Evolutionary conservation across 2,888 invertebrate genomes (phyloP), one percentile per base, ranked within the genome.

Genomic region (Masnerella sp.): DNA sequence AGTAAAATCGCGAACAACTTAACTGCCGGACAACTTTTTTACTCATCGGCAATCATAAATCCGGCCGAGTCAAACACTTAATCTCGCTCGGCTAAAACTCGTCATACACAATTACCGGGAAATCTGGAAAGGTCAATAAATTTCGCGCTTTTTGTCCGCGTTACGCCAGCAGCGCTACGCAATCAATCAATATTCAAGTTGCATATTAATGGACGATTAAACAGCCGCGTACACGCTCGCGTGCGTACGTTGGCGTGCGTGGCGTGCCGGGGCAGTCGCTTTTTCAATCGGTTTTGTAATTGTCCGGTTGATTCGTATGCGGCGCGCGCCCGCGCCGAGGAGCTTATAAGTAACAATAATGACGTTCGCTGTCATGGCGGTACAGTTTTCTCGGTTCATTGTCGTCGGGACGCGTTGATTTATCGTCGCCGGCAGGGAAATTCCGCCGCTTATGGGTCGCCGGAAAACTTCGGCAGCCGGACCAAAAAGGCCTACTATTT

Each of bases 271-370:
- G 74, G 76, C 68, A 77, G 78, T 77, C 71, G 64, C 78, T 82
- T 83, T 82, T 84, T 79, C 78, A 71, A 68, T 65, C 43, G 69
- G 79, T 82, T 81, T 82, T 80, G 84, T 77, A 84, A 84, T 80
- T 79, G 79, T 68, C 71, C 49, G 34, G 65, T 78, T 79, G 79
- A 79, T 83, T 83, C 61, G 80, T 83, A 84, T 82, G 82, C 83
- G 71, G 72, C 49, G 43, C 74, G 75, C 81, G 84, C 78, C 68
- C 77, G 22, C 49, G 75, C 78, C 78, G 74, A 76, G 79, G 74
- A 79, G 82, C 83, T 82, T 83, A 82, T 83, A 82, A 83, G 84
- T 83, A 84, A 83, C 82, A 79, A 83, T 84, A 84, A 83, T 84
- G 84, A 84, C 84, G 81, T 77, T 80, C 77, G 77, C 83, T 82